Evolutionary conservation across 2,113 vertebrate genomes (phyloP).

Genomic region (Ictalurus punctatus): DNA sequence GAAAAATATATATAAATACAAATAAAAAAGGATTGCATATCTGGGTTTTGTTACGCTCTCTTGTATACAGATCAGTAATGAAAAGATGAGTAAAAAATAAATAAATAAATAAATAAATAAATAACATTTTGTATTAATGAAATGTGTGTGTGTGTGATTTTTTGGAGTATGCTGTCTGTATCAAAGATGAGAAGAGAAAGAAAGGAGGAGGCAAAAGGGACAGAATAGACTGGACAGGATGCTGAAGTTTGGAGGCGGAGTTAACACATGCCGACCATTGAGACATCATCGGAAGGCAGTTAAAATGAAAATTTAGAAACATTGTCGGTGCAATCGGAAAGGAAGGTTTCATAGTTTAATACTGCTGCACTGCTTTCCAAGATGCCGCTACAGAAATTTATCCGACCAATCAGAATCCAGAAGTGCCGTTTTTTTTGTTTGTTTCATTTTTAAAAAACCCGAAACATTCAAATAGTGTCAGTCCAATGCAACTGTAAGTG

Average conservation of each 20-base stretch:
- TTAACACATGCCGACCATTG: not conserved
- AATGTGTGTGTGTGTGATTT: not conserved
- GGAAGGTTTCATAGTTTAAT: not conserved
- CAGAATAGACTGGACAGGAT: not conserved
- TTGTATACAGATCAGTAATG: constrained; percentile 75
- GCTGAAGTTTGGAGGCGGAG: not conserved
- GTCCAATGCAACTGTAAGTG: not conserved
- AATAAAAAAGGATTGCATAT: constrained; percentile 71
- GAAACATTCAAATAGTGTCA: not conserved
- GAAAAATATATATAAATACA: constrained; percentile 49
- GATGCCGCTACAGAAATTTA: not conserved
- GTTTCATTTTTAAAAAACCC: too few relatives aligned
- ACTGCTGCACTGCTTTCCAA: not conserved
- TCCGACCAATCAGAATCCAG: not conserved
- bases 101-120: not conserved
- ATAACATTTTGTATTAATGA: constrained; percentile 65
- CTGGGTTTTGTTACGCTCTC: constrained; percentile 80
- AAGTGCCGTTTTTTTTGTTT: too few relatives aligned
- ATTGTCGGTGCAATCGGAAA: not conserved
- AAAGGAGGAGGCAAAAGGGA: not conserved
- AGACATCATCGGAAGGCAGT: not conserved
- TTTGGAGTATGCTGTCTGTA: not conserved
- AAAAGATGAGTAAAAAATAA: constrained; percentile 67
- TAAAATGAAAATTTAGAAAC: not conserved
- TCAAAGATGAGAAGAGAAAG: not conserved